Conservation (phyloP, 2,113 vertebrate genomes). For the Rhadina sibilatrix region DNA sequence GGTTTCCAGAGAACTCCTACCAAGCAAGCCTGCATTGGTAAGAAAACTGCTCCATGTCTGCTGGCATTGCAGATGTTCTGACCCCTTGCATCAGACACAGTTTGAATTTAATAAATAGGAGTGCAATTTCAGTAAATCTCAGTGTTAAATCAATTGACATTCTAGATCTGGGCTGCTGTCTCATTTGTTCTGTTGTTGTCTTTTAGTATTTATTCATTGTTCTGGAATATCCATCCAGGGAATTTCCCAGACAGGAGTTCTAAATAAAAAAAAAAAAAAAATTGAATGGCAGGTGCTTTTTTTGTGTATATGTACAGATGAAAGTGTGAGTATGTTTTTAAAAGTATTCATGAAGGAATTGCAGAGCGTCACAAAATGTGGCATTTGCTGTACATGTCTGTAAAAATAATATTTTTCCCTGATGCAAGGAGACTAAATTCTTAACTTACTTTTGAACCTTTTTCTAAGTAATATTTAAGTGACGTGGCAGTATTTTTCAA, state of each 20-base stretch:
- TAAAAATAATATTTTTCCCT: background rate
- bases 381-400: background rate
- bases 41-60: background rate
- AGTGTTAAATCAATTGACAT: background rate
- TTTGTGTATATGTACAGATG: background rate
- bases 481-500: background rate
- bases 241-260: background rate
- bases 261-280: background rate
- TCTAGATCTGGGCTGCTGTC: background rate
- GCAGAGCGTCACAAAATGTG: background rate
- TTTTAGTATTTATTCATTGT: background rate
- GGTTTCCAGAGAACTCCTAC: conserved; percentile 77
- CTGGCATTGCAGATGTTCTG: background rate
- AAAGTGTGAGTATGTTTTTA: background rate
- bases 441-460: background rate
- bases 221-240: background rate
- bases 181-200: background rate
- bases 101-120: background rate
- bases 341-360: background rate
- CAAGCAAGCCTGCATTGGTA: conserved; percentile 78
- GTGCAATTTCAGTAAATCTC: background rate
- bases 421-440: background rate
- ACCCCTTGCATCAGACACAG: background rate
- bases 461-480: background rate
- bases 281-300: background rate